Evolutionary conservation across 2,113 vertebrate species (phyloP).

Genomic region (Lepus americanus): DNA sequence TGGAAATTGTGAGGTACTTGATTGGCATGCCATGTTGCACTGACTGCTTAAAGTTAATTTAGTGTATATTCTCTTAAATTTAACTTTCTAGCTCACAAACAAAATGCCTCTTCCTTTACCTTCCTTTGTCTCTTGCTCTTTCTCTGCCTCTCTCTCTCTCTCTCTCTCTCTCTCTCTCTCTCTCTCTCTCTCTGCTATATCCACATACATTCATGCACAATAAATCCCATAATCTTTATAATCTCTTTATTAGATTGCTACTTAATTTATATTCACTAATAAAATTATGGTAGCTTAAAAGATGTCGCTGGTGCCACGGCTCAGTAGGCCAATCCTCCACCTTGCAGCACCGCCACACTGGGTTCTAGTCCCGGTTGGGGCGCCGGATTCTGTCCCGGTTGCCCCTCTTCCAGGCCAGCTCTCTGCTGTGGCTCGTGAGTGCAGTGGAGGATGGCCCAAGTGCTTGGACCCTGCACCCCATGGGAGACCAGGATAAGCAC

Average conservation of each 20-base stretch:
- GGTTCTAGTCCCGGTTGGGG: no score
- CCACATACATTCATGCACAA: neutral
- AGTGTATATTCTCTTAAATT: neutral
- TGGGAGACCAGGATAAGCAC: no score
- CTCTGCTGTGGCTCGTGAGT: no score
- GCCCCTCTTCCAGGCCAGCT: no score
- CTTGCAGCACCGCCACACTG: no score
- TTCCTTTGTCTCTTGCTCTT: neutral
- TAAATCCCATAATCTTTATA: neutral
- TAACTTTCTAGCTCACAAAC: neutral
- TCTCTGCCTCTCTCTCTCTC: neutral
- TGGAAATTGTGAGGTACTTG: neutral
- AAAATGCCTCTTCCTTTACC: neutral
- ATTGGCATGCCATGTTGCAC: neutral
- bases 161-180: no score
- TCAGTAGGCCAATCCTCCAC: no score
- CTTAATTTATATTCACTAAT: neutral
- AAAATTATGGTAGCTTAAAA: neutral
- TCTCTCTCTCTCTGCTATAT: neutral
- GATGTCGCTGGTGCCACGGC: no score
- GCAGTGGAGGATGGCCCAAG: no score
- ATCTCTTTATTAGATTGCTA: neutral
- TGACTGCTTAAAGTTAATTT: neutral
- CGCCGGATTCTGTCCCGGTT: no score
- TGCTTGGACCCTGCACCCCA: no score